Conservation (phyloP, 2,888 invertebrate species). For the Drosophila trichaetosa region DNA sequence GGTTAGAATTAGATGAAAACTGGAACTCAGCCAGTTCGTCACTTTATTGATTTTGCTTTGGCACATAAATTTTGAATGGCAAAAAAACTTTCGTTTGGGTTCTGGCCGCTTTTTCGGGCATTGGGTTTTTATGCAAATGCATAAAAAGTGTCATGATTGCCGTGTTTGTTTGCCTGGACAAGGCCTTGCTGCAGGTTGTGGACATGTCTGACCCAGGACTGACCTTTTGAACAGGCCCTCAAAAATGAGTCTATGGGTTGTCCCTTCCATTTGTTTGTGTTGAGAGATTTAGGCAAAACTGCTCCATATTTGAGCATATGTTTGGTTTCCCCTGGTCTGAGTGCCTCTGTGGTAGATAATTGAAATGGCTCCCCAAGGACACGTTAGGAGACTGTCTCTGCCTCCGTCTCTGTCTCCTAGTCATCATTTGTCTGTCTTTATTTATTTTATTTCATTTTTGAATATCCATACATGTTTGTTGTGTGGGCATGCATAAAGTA, state of each 20-base stretch:
- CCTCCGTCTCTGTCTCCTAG: conserved; percentile 5
- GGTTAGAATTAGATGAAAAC: conserved; percentile 48
- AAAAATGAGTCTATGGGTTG: conserved; percentile 33
- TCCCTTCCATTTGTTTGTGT: conserved; percentile 49
- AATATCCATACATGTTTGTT: conserved; percentile 21
- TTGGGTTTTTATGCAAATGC: conserved; percentile 70
- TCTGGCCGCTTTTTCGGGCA: conserved; percentile 26
- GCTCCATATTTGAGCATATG: conserved; percentile 74
- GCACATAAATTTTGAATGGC: conserved; percentile 69
- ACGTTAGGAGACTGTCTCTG: conserved; percentile 42
- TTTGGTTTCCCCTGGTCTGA: conserved; percentile 36
- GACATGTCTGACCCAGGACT: conserved; percentile 55
- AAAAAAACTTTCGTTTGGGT: conserved; percentile 59
- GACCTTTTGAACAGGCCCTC: conserved; percentile 48
- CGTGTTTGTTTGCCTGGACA: conserved; percentile 68
- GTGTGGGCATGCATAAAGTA: conserved; percentile 9
- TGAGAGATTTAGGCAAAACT: conserved; percentile 50
- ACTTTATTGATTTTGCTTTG: conserved; percentile 76
- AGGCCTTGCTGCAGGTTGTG: conserved; percentile 34
- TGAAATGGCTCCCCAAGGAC: conserved; percentile 73
- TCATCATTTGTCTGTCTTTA: conserved; percentile 41
- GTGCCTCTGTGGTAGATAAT: conserved; percentile 68
- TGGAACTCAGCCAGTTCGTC: conserved; percentile 51
- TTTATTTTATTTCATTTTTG: conserved; percentile 48
- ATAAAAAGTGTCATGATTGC: conserved; percentile 79